Conservation (phyloP, 2,888 invertebrate genomes). For the Catonia carolina region DNA sequence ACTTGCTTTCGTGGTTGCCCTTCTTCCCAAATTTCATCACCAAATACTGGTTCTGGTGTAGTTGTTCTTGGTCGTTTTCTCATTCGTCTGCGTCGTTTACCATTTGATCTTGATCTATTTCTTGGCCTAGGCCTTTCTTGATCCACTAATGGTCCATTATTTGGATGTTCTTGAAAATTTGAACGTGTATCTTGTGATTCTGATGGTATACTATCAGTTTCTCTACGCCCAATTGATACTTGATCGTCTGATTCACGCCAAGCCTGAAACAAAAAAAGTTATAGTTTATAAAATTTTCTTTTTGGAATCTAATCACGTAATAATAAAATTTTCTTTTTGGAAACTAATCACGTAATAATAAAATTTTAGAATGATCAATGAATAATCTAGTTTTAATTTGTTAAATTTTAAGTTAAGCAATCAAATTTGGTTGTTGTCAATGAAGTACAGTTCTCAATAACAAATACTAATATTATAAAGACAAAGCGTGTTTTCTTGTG, state of each 20-base stretch:
- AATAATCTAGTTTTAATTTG: too few relatives aligned
- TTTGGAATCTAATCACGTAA: too few relatives aligned
- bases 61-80: conserved; percentile 30
- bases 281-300: too few relatives aligned
- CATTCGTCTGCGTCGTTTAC: conserved; percentile 27
- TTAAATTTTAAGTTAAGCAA: too few relatives aligned
- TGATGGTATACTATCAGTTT: conserved; percentile 4
- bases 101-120: conserved; percentile 24
- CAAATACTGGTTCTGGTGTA: conserved; percentile 22
- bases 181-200: conserved; percentile 22
- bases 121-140: conserved; percentile 28
- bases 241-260: neutral
- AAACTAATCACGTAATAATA: too few relatives aligned
- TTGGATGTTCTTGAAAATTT: conserved; percentile 7
- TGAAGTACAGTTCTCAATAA: too few relatives aligned
- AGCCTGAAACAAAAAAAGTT: neutral
- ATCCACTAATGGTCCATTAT: neutral
- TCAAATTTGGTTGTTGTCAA: too few relatives aligned
- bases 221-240: neutral
- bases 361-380: too few relatives aligned
- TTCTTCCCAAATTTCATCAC: conserved; percentile 13
- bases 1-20: neutral
- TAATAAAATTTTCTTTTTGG: too few relatives aligned
- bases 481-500: too few relatives aligned
- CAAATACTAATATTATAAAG: too few relatives aligned